Base-by-base conservation (phyloP, 2,797 vertebrate species). In the Notoglanidium macrostoma region DNA sequence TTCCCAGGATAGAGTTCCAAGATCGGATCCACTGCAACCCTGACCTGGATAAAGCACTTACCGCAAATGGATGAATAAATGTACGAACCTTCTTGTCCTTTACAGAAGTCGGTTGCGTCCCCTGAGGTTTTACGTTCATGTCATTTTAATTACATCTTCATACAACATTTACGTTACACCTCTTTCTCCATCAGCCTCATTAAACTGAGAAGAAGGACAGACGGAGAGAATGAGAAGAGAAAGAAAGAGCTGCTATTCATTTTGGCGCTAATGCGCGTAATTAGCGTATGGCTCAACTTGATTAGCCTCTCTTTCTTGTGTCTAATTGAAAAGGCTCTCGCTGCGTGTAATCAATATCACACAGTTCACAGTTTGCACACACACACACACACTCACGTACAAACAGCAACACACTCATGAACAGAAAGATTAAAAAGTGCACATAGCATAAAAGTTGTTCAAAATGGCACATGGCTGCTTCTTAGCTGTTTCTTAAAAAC, bases 241-340 rank as follows among this genome's bases (percentile, higher is more conserved):
- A 76, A 10, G 26, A 51, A 29, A 35, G 72, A 49, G 80, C 80
- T 12, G 61, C 80, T 82, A 65, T 82, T 82, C 80, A 82, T 82
- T 67, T 65, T 82, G 80, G 9, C 67, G 54, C 78, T 86, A 88
- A 76, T 88, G 77, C 32, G 63, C 63, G 78, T 90, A 87, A 89
- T 90, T 90, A 90, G 86, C 78, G 49, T 67, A 68, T 51, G 88
- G 76, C 83, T 83, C 85, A 88, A 89, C 89, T 88, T 90, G 85
- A 90, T 90, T 90, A 90, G 87, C 83, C 88, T 87, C 87, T 86
- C 83, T 89, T 85, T 85, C 59, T 72, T 32, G 72, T 54, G 11
- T 74, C 85, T 90, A 90, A 89, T 87, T 89, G 87, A 90, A 89
- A 90, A 89, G 76, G 86, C 85, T 85, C 59, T 88, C 72, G 81